phyloP scores from a whole-genome alignment of 2,888 invertebrate genomes.

The Eilema sororculum region DNA sequence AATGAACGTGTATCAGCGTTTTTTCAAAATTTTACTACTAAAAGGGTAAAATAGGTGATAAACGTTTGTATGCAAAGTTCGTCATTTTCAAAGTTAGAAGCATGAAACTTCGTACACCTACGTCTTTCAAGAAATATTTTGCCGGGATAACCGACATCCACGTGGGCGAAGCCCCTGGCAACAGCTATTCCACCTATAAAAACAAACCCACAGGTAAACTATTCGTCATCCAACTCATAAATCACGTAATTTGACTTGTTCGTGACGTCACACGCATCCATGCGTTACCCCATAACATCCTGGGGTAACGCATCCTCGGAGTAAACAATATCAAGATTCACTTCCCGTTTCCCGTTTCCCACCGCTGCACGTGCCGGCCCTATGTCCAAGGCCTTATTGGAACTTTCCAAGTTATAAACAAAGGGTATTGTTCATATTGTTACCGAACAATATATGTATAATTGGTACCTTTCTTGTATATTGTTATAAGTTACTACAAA shows the following conservation, averaged over 20 bases:
- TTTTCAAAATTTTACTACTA: too few relatives aligned
- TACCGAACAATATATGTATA: conserved; percentile 15
- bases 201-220: background rate
- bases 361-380: background rate
- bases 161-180: too few relatives aligned
- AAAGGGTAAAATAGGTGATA: too few relatives aligned
- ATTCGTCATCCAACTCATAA: background rate
- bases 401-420: conserved; percentile 14
- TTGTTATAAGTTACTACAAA: conserved; percentile 18
- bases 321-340: background rate
- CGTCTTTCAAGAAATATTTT: too few relatives aligned
- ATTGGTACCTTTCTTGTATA: conserved; percentile 17
- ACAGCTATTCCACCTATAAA: too few relatives aligned
- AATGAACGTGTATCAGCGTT: too few relatives aligned
- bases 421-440: conserved; percentile 18
- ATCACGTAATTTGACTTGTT: background rate
- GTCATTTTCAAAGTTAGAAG: too few relatives aligned
- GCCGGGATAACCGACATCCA: too few relatives aligned
- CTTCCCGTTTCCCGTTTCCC: background rate
- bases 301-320: too few relatives aligned
- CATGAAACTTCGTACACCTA: too few relatives aligned
- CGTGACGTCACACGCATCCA: background rate
- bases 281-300: background rate
- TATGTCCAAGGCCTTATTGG: background rate
- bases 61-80: too few relatives aligned